Evolutionary conservation across 1,140 invertebrate species (phyloP), one percentile per base, ranked within the genome.

Genomic region (Tenebrio molitor): DNA sequence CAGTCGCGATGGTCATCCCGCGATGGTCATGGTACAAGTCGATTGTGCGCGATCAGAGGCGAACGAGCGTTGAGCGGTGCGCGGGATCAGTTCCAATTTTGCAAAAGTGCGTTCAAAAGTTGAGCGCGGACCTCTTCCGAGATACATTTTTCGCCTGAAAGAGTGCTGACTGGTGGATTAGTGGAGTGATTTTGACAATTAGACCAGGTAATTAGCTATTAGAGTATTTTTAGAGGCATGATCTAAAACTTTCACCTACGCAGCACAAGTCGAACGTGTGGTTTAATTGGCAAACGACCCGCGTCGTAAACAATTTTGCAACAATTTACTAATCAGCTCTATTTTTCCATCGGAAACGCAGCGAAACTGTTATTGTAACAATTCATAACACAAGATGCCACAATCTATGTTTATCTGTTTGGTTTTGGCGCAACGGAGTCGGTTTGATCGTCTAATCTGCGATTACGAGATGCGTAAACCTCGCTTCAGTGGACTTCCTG

Each of bases 321-420:
- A 58, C 50, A 58, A 58, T 58, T 50, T 58, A 58, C 21, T 29
- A 58, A 58, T 58, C 50, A 58, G 50, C 50, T 25, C 23, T 3
- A 58, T 58, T 58, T 58, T 53, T 53, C 46, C 46, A 53, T 46
- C 6, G 36, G 36, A 17, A 46, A 46, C 16, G 3, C 5, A 12
- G 12, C 36, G 36, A 39, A 39, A 39, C 12, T 39, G 36, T 39
- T 12, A 12, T 33, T 33, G 29, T 33, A 33, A 33, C 29, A 33
- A 33, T 33, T 33, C 29, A 33, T 33, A 33, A 33, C n/a, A n/a
- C n/a, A n/a, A n/a, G n/a, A n/a, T n/a, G n/a, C n/a, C n/a, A 29
- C 3, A 29, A 8, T 29, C 3, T 4, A 29, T 29, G 25, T 29
- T 29, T 29, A 29, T 29, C 25, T 41, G 36, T 41, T 41, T n/a